Evolutionary conservation across 2,113 vertebrate species (phyloP).

Genomic region (Chaetorhynchus papuensis): DNA sequence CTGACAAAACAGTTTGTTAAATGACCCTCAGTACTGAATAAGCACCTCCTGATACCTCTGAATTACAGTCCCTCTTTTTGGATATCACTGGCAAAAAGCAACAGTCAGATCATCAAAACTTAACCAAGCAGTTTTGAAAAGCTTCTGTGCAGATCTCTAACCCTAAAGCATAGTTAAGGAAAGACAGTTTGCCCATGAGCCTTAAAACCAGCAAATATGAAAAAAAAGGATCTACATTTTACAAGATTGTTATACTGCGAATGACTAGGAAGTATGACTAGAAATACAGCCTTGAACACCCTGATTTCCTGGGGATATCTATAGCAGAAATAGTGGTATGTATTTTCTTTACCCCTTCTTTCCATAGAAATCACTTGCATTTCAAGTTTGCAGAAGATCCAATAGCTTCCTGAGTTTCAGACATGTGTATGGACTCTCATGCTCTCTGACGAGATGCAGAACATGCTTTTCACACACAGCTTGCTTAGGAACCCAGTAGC

Average conservation of each 20-base stretch:
- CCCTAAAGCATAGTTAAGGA: neutral
- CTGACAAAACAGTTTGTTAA: neutral
- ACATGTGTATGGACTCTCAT: accelerated
- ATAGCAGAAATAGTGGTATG: neutral
- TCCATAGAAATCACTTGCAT: neutral
- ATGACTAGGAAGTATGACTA: neutral
- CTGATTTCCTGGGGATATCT: neutral
- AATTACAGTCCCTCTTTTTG: neutral
- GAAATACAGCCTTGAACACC: neutral
- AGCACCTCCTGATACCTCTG: neutral
- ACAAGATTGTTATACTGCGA: neutral
- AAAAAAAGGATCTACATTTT: neutral
- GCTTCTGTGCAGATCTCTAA: neutral
- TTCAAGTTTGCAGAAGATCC: neutral
- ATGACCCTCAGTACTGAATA: neutral
- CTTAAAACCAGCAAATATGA: neutral
- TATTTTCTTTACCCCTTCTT: neutral
- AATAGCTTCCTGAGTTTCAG: neutral
- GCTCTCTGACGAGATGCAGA: neutral
- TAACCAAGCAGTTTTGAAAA: neutral
- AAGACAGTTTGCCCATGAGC: neutral
- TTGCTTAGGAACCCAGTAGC: neutral
- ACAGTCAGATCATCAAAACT: neutral
- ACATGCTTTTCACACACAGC: neutral
- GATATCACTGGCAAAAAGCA: neutral